Percentiles rank a stretch among this genome's conserved stretches.
These are phyloP conservation scores for Sipha flava DNA, from an alignment of 1,140 invertebrate genomes.

Conservation along the genomic window DNA sequence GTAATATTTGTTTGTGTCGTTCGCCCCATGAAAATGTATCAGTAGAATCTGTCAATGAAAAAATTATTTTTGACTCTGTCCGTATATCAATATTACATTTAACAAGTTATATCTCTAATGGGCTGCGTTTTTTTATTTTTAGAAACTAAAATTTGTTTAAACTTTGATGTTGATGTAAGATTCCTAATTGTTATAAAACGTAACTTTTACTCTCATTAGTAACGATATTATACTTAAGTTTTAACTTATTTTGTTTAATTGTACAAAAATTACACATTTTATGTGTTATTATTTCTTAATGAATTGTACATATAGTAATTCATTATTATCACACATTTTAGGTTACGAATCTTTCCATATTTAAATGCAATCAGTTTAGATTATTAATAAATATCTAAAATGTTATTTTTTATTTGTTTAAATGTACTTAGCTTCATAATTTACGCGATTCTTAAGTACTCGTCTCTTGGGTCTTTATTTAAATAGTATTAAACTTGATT, in stretches of 20 bases:
- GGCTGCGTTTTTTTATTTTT: background rate
- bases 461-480: too few relatives aligned
- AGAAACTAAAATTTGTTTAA: background rate
- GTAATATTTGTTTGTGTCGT: conserved; percentile 64
- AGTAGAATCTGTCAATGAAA: background rate
- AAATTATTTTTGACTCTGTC: background rate
- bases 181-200: too few relatives aligned
- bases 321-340: background rate
- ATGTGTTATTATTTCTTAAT: background rate
- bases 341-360: background rate
- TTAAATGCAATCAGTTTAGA: too few relatives aligned
- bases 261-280: background rate
- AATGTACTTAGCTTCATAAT: too few relatives aligned
- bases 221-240: background rate
- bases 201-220: background rate
- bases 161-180: background rate
- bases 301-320: background rate
- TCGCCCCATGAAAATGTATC: background rate
- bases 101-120: too few relatives aligned
- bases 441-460: too few relatives aligned
- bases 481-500: too few relatives aligned
- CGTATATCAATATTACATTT: too few relatives aligned
- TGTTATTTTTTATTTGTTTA: too few relatives aligned
- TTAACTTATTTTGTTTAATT: background rate
- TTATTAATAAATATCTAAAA: too few relatives aligned